These are phyloP conservation scores for Philypnodon macrostomus DNA, from an alignment of 2,797 vertebrate genomes.

Conservation along the genomic window DNA sequence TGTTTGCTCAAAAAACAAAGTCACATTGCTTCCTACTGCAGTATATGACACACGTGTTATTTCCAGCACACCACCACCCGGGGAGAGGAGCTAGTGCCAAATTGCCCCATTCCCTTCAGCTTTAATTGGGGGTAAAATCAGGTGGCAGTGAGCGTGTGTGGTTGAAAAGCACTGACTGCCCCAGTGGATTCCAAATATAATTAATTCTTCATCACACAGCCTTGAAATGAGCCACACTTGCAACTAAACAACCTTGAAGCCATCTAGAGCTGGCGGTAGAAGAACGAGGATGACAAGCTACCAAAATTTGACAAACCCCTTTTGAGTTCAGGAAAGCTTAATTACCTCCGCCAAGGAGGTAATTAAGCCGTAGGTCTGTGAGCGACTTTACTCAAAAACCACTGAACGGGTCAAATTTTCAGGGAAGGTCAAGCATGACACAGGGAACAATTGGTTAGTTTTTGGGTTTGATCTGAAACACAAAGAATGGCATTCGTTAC, in stretches of 20 bases:
- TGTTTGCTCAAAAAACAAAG: conserved; percentile 40
- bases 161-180: conserved; percentile 45
- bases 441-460: too few species aligned
- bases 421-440: too few species aligned
- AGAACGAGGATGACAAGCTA: background rate
- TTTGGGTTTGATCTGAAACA: too few species aligned
- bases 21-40: conserved; percentile 20
- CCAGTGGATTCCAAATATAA: conserved; percentile 55
- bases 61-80: conserved; percentile 20
- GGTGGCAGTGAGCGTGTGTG: conserved; percentile 41
- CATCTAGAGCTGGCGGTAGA: conserved; percentile 13
- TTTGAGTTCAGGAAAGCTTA: too few species aligned
- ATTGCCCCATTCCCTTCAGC: conserved; percentile 43
- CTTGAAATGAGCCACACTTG: conserved; percentile 51
- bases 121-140: conserved; percentile 69
- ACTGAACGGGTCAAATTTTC: too few species aligned
- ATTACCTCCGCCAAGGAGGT: too few species aligned
- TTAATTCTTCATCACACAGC: conserved; percentile 62
- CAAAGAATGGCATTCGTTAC: too few species aligned
- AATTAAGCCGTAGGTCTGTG: too few species aligned
- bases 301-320: too few species aligned
- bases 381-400: too few species aligned
- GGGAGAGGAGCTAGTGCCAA: conserved; percentile 41
- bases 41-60: background rate
- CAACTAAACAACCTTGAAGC: conserved; percentile 38